A percentile compares a stretch with the other conserved stretches of the same genome.
Evolutionary conservation across 2,797 vertebrate species (phyloP).

Genomic region (Psittacula derbiana): DNA sequence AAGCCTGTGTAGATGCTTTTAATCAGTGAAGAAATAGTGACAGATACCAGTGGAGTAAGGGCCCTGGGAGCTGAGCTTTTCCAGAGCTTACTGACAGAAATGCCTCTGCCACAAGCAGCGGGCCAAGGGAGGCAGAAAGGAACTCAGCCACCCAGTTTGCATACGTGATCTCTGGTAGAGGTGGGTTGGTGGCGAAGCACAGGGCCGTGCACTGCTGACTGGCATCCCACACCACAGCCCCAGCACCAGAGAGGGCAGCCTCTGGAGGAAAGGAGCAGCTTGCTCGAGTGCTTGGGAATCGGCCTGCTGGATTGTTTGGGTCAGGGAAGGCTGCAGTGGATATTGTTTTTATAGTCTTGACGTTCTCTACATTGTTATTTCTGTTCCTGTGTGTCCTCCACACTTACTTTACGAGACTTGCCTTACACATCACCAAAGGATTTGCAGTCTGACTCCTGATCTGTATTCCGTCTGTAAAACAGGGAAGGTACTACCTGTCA

Average conservation of each 20-base stretch:
- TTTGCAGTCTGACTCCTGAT: not conserved
- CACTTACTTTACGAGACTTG: not conserved
- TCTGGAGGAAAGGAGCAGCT: not conserved
- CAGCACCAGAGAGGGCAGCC: not conserved
- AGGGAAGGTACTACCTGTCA: not conserved
- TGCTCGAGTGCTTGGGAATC: not conserved
- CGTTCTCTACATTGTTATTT: not conserved
- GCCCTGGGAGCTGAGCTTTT: not conserved
- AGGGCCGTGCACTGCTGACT: not conserved
- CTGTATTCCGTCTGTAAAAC: not conserved
- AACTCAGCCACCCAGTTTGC: not conserved
- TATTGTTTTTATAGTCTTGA: not conserved
- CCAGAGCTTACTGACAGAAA: not conserved
- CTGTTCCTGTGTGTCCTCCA: not conserved
- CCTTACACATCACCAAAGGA: fast-evolving
- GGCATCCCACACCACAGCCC: not conserved
- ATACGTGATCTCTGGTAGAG: fast-evolving
- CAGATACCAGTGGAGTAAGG: not conserved
- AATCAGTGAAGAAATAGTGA: not conserved
- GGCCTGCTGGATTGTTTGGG: not conserved
- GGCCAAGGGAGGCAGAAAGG: not conserved
- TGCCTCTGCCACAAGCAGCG: not conserved
- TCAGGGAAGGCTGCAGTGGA: not conserved
- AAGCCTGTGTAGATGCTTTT: not conserved
- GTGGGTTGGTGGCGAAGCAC: not conserved